These are phyloP conservation scores for Agrochola circellaris DNA, from an alignment of 2,888 invertebrate species.

Conservation along the genomic window DNA sequence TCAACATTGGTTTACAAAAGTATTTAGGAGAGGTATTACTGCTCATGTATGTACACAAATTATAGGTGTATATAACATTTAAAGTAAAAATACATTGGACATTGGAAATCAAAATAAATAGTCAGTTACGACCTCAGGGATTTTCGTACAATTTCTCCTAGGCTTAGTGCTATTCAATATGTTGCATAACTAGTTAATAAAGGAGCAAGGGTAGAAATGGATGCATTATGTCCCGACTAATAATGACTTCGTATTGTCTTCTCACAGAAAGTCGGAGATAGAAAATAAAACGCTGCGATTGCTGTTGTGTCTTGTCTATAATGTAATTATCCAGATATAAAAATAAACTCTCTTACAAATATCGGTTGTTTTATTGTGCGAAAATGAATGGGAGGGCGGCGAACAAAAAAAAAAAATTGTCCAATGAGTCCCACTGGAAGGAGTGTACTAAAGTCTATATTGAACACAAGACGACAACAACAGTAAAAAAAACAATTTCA, in stretches of 20 bases:
- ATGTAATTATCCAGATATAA: no score
- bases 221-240: neutral
- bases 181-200: neutral
- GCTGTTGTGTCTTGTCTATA: neutral
- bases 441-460: no score
- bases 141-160: neutral
- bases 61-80: no score
- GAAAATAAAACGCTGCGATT: neutral
- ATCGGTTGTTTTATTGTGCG: no score
- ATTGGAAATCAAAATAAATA: no score
- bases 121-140: neutral
- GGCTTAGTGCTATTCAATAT: conserved; percentile 1
- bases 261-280: neutral
- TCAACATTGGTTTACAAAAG: no score
- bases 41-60: no score
- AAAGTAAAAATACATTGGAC: no score
- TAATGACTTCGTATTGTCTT: neutral
- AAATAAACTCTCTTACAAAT: neutral
- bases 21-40: no score
- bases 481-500: no score
- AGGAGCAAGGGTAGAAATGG: neutral
- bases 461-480: neutral
- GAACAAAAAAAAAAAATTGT: no score
- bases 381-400: no score
- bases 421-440: neutral